phyloP scores from a whole-genome alignment of 2,888 invertebrate species.

The Clivina fossor region DNA sequence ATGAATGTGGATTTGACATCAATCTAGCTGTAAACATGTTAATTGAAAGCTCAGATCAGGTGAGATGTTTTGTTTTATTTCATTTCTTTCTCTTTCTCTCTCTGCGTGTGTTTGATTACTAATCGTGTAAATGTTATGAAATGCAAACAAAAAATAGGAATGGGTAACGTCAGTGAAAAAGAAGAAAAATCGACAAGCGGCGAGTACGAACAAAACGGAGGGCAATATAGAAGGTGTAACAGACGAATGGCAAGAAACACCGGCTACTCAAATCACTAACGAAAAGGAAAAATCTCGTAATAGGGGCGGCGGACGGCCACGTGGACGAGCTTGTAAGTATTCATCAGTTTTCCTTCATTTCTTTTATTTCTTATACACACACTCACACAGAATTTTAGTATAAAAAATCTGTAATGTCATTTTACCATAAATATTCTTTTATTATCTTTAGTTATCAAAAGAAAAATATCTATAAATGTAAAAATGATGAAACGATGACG shows the following conservation, averaged over 20 bases:
- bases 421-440: too few species aligned
- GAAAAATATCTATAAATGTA: background rate
- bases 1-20: constrained; percentile 90
- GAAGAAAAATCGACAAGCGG: constrained; percentile 73
- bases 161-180: constrained; percentile 86
- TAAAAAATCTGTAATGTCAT: too few species aligned
- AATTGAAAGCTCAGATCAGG: constrained; percentile 71
- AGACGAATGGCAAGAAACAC: constrained; percentile 44
- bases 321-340: constrained; percentile 48
- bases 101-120: background rate
- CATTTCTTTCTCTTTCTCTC: constrained; percentile 14
- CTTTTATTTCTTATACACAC: background rate
- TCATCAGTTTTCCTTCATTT: background rate
- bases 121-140: too few species aligned
- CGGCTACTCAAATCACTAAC: constrained; percentile 43
- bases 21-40: constrained; percentile 80
- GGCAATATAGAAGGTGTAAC: constrained; percentile 49
- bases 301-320: constrained; percentile 53
- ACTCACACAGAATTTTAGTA: too few species aligned
- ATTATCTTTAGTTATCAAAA: background rate
- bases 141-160: too few species aligned
- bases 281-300: constrained; percentile 54
- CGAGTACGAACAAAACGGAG: constrained; percentile 47
- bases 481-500: constrained; percentile 48
- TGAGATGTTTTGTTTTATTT: constrained; percentile 43